Evolutionary conservation across 1,140 invertebrate species (phyloP), one percentile per base, ranked within the genome.

Genomic region (Tenebrio molitor): DNA sequence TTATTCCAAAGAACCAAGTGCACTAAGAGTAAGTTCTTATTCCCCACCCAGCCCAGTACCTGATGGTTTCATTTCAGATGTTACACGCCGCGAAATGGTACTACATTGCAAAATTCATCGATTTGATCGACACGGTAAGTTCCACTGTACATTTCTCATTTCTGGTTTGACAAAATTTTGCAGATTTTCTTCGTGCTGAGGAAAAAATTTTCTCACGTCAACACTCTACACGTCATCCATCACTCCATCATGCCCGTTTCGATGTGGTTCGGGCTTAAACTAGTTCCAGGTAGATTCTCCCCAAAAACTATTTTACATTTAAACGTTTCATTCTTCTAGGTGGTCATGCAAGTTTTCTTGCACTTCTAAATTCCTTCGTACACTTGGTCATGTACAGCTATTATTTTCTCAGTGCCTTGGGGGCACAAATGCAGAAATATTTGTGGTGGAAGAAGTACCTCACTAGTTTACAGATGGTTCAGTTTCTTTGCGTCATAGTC

Each of bases 401-500:
- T 82, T 97, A 97, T 82, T 85, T 95, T 71, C 83, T 97, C 46
- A 90, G 95, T 7, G 94, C 95, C 0, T 87, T 97, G 72, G 95
- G 95, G 42, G 94, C 95, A 0, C 86, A 89, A 39, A 88, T 95
- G 76, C 93, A 95, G 81, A 94, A 92, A 58, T 96, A 92, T 80
- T 84, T 97, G 2, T 97, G 95, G 95, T 97, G 96, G 95, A 97
- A 97, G 86, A 95, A 92, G 79, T 96, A 97, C 79, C 83, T 97
- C 34, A 97, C 96, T 0, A 87, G 89, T 1, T 82, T 97, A 73
- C 96, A 97, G 84, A 90, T 97, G 91, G 88, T 93, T 10, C 96
- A 98, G 84, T 98, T 98, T 84, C 86, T 97, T 8, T 84, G 90
- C 15, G 94, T 97, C 39, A 92, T 94, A 86, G 85, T 94, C 69